Evolutionary conservation across 2,113 vertebrate species (phyloP).

Genomic region (Chaenogobius annularis): DNA sequence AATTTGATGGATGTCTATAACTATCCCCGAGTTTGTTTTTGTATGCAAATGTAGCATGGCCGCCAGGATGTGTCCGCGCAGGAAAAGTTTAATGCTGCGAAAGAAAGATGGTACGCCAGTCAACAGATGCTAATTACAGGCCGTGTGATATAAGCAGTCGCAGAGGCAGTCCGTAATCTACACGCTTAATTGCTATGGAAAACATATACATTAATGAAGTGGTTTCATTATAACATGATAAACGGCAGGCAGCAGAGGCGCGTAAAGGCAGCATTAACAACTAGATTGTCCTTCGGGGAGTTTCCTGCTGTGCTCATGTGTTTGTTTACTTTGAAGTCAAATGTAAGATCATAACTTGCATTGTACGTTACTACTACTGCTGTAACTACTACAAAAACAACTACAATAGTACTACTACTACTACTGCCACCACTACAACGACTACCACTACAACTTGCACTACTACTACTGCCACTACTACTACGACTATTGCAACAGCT

Average conservation of each 20-base stretch:
- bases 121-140: background rate
- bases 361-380: background rate
- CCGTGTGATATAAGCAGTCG: background rate
- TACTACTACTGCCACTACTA: background rate
- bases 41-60: slow-evolving; percentile 28
- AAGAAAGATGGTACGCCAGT: slow-evolving; percentile 1
- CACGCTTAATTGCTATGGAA: slow-evolving; percentile 19
- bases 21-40: slow-evolving; percentile 31
- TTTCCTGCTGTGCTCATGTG: background rate
- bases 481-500: background rate
- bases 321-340: background rate
- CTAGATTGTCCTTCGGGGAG: background rate
- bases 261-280: background rate
- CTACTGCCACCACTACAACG: background rate
- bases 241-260: slow-evolving; percentile 30
- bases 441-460: background rate
- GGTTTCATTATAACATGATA: slow-evolving; percentile 22
- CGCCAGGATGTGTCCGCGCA: slow-evolving; percentile 28
- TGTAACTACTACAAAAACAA: background rate
- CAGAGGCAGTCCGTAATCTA: background rate
- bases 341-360: background rate
- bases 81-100: slow-evolving; percentile 4
- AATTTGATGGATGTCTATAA: slow-evolving; percentile 51
- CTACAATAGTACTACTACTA: too few species aligned
- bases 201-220: slow-evolving; percentile 18